Evolutionary conservation across 2,113 vertebrate species (phyloP), one percentile per base, ranked within the genome.

Genomic region (Catharus minimus): DNA sequence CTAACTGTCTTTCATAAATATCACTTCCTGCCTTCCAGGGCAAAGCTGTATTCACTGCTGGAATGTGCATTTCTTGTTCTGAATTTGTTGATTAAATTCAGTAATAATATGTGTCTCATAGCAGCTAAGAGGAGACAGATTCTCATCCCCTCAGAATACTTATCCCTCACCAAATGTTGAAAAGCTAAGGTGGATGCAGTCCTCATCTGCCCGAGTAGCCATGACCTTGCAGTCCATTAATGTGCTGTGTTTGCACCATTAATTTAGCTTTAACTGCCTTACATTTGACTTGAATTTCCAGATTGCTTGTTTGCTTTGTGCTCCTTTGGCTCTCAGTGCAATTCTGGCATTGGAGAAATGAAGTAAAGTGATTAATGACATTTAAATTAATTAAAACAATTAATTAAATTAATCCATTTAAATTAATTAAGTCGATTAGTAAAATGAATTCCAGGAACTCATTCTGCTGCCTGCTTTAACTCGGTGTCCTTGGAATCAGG

Each of bases 301-400:
- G 27, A 82, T 21, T 82, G 53, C 56, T 41, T 64, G 30, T 88
- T 93, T 88, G 15, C 69, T 75, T 91, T 92, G 39, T 87, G 49
- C 71, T 94, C 69, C 53, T 89, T 85, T 78, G 82, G 44, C 78
- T 94, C 49, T 47, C 36, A 24, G 24, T 60, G 44, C 67, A 74
- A 61, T 72, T 91, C 71, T 79, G 78, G 75, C 58, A 65, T 27
- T 60, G 60, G 36, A 75, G n/a, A 86, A 81, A 83, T 47, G 26
- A 93, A 88, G 33, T 75, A 58, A 89, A 89, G 47, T 81, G 81
- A 95, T 91, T 92, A 91, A 95, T 86, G 69, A 39, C 15, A 90
- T 90, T 89, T 91, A 78, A 88, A 93, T 92, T 88, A 88, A 93
- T 92, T 74, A 33, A 89, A 95, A 23, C 17, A 71, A 90, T 83